Percentiles rank a stretch among this genome's conserved stretches.
Conservation (phyloP, 1,140 invertebrate species). For the Papilio machaon region DNA sequence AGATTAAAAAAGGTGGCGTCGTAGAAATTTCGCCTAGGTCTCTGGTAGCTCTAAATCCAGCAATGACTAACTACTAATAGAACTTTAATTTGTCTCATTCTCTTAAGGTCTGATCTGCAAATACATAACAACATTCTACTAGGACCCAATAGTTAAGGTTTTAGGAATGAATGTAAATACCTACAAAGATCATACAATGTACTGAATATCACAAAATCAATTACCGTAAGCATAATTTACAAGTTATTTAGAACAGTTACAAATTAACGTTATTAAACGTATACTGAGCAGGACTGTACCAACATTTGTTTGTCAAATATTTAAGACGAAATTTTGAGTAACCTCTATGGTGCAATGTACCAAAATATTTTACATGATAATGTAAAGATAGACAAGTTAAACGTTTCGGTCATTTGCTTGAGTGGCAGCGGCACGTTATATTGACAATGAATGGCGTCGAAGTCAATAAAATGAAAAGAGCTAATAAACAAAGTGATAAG, state of each 20-base stretch:
- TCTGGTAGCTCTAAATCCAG: too few species aligned
- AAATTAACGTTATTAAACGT: background rate
- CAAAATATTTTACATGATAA: slow-evolving; percentile 19
- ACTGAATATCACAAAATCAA: too few species aligned
- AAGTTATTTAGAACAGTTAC: background rate
- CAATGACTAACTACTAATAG: too few species aligned
- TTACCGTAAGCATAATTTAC: background rate
- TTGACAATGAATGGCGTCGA: background rate
- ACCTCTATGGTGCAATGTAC: slow-evolving; percentile 2
- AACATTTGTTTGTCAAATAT: background rate
- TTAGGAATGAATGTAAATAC: too few species aligned
- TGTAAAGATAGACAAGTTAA: background rate
- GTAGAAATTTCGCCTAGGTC: too few species aligned
- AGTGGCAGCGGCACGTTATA: background rate
- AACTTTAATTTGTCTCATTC: too few species aligned
- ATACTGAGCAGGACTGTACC: background rate
- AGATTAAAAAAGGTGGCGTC: too few species aligned
- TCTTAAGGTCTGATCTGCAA: too few species aligned
- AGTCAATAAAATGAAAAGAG: background rate
- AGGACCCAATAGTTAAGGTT: too few species aligned
- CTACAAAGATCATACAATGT: too few species aligned
- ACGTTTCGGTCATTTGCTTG: slow-evolving; percentile 12
- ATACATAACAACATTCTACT: too few species aligned
- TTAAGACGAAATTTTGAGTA: background rate
- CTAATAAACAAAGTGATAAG: too few species aligned